Percentiles rank a stretch among this genome's conserved stretches.
Conservation (phyloP, 2,113 vertebrate genomes). For the Megalops atlanticus region DNA sequence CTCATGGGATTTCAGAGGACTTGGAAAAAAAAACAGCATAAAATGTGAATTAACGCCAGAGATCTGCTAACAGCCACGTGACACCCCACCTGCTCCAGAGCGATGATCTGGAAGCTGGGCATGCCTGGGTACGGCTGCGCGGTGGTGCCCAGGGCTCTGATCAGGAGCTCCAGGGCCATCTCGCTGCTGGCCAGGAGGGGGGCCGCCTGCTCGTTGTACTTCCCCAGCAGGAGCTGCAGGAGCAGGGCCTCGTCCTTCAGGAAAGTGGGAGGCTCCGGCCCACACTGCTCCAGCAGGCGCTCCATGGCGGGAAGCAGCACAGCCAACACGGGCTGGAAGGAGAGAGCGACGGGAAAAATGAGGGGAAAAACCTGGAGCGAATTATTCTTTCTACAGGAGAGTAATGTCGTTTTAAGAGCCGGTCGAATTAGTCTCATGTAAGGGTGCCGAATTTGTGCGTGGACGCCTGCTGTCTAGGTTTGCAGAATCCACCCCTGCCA, state of each 20-base stretch:
- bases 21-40: neutral
- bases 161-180: conserved; percentile 78
- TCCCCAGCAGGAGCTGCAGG: conserved; percentile 77
- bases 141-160: conserved; percentile 73
- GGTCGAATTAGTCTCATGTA: too few species aligned
- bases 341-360: neutral
- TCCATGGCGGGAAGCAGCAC: conserved; percentile 76
- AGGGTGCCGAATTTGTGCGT: too few species aligned
- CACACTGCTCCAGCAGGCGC: conserved; percentile 75
- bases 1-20: neutral
- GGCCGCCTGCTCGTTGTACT: conserved; percentile 81
- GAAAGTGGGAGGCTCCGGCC: conserved; percentile 60
- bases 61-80: neutral
- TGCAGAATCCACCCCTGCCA: too few species aligned
- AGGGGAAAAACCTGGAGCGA: neutral
- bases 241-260: conserved; percentile 79
- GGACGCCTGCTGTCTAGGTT: too few species aligned
- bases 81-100: conserved; percentile 83
- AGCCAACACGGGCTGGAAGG: conserved; percentile 73
- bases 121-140: conserved; percentile 65
- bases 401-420: too few species aligned
- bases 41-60: neutral
- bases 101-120: conserved; percentile 76
- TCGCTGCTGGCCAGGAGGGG: conserved; percentile 74
- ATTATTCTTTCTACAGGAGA: too few species aligned